These are phyloP conservation scores for Spodoptera exigua DNA, from an alignment of 2,888 invertebrate genomes.

Conservation along the genomic window DNA sequence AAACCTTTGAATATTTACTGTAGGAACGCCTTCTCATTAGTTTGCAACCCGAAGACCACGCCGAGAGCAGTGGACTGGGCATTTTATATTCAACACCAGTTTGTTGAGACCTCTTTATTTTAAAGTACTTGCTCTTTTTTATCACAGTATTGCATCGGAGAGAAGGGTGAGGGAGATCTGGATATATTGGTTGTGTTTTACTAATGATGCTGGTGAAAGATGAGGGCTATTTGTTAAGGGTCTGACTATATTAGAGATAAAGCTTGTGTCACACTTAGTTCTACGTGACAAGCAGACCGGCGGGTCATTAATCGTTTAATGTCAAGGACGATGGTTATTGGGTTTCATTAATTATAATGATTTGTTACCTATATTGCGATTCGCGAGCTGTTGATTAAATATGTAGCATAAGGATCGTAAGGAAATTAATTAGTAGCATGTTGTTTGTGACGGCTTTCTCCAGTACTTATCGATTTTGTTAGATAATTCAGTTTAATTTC, in stretches of 20 bases:
- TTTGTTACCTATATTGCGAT: neutral
- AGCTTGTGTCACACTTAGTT: slow-evolving; percentile 41
- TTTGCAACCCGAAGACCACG: slow-evolving; percentile 67
- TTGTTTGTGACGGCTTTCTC: too few species aligned
- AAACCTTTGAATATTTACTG: slow-evolving; percentile 54
- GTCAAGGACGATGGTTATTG: slow-evolving; percentile 10
- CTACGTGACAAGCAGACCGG: slow-evolving; percentile 25
- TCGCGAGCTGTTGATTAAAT: neutral
- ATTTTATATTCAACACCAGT: slow-evolving; percentile 63
- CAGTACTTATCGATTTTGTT: too few species aligned
- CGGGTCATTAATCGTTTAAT: slow-evolving; percentile 26
- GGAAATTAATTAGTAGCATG: too few species aligned
- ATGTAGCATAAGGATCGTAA: too few species aligned
- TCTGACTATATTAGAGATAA: slow-evolving; percentile 53
- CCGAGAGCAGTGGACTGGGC: slow-evolving; percentile 62
- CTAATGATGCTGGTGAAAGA: slow-evolving; percentile 76
- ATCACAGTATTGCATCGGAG: slow-evolving; percentile 19
- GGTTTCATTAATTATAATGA: slow-evolving; percentile 10
- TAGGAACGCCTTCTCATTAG: slow-evolving; percentile 68
- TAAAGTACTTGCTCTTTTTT: slow-evolving; percentile 40
- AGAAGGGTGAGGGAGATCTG: slow-evolving; percentile 49
- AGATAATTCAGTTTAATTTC: too few species aligned
- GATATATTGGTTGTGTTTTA: slow-evolving; percentile 64
- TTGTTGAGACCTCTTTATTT: slow-evolving; percentile 49
- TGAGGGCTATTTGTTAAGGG: slow-evolving; percentile 75